Conservation (phyloP, 2,797 vertebrate species). For the Bryconaethiops microstoma region DNA sequence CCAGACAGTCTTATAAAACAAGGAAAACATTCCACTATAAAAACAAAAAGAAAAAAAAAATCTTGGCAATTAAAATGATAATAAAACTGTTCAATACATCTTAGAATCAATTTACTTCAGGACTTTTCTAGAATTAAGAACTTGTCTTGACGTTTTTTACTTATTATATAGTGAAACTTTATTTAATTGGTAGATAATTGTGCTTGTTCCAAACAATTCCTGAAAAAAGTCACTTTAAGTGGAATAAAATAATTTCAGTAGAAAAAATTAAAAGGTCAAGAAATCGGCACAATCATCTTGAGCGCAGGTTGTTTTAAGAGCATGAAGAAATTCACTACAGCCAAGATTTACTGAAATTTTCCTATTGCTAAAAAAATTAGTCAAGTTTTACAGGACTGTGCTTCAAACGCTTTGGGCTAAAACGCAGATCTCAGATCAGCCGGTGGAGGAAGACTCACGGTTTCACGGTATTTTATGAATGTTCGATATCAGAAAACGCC, state of each 20-base stretch:
- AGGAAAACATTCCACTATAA: background rate
- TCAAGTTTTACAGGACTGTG: background rate
- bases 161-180: too few species aligned
- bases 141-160: too few species aligned
- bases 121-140: too few species aligned
- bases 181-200: too few species aligned
- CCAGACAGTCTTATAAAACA: background rate
- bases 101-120: too few species aligned
- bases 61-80: background rate
- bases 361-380: constrained; percentile 13
- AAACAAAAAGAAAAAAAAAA: background rate
- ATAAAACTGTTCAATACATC: background rate
- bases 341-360: background rate
- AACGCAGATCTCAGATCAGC: background rate
- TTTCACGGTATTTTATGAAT: background rate
- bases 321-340: background rate
- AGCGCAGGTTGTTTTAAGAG: too few species aligned
- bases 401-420: background rate
- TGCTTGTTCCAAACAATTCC: too few species aligned
- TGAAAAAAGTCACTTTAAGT: too few species aligned
- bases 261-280: too few species aligned
- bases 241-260: too few species aligned
- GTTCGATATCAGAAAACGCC: background rate
- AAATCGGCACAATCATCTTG: too few species aligned
- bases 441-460: too few species aligned